Percentiles rank a stretch among this genome's conserved stretches.
These are phyloP conservation scores for Anthoptus insignis DNA, from an alignment of 2,888 invertebrate species.

Conservation along the genomic window DNA sequence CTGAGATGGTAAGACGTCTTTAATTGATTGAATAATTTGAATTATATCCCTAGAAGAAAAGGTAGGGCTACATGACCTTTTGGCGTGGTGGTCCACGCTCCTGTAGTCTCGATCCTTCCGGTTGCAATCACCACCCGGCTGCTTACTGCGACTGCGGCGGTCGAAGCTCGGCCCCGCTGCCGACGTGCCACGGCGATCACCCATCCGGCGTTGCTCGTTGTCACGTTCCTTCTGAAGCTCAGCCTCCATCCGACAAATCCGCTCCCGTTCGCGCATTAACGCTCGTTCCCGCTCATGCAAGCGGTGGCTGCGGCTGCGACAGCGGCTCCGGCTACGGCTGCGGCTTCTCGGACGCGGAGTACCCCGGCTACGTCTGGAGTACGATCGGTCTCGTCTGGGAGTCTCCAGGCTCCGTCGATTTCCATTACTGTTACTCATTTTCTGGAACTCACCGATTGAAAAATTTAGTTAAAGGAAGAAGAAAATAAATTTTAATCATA, in stretches of 20 bases:
- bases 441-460: neutral
- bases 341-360: neutral
- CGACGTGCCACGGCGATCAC: neutral
- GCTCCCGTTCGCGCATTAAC: neutral
- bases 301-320: neutral
- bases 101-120: neutral
- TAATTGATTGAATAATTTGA: constrained; percentile 14
- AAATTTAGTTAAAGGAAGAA: neutral
- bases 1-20: constrained; percentile 11
- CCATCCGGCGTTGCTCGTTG: neutral
- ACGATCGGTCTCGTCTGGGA: neutral
- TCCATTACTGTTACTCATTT: neutral
- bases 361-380: neutral
- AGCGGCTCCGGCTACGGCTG: neutral
- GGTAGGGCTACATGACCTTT: constrained; percentile 28
- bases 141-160: neutral
- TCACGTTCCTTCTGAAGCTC: neutral
- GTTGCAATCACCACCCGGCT: neutral
- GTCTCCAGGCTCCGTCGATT: neutral
- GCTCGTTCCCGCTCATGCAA: neutral
- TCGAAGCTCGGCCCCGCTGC: neutral
- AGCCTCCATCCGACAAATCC: neutral
- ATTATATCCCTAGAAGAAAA: constrained; percentile 28
- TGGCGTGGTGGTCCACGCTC: neutral
- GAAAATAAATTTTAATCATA: neutral